A percentile compares a stretch with the other conserved stretches of the same genome.
Conservation (phyloP, 1,140 invertebrate species). For the Hyles euphorbiae region DNA sequence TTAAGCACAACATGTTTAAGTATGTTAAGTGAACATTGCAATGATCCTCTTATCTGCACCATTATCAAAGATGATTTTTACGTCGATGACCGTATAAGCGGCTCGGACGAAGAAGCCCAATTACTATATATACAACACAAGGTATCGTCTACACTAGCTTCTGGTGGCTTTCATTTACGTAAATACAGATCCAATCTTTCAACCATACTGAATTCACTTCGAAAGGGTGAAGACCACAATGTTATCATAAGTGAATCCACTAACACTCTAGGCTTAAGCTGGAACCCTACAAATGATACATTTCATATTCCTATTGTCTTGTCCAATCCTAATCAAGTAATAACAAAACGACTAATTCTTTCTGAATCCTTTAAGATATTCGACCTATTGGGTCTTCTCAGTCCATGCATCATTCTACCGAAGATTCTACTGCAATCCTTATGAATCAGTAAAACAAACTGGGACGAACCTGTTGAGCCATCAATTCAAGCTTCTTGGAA, state of each 20-base stretch:
- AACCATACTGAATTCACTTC: not conserved
- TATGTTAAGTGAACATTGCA: too few relatives aligned
- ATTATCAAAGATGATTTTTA: too few relatives aligned
- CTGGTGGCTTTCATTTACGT: too few relatives aligned
- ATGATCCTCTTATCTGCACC: too few relatives aligned
- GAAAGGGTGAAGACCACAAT: slow-evolving; percentile 2
- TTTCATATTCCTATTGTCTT: slow-evolving; percentile 16
- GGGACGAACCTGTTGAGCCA: slow-evolving; percentile 14
- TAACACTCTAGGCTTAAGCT: slow-evolving; percentile 22
- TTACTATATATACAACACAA: too few relatives aligned
- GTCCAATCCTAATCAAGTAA: slow-evolving; percentile 1
- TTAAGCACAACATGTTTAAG: too few relatives aligned
- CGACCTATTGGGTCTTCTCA: too few relatives aligned
- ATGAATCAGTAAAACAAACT: slow-evolving; percentile 11
- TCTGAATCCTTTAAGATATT: too few relatives aligned
- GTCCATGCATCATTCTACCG: slow-evolving; percentile 12
- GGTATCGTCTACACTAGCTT: too few relatives aligned
- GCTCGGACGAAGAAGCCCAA: too few relatives aligned
- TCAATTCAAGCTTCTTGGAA: slow-evolving; percentile 11
- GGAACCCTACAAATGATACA: slow-evolving; percentile 14
- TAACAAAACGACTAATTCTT: slow-evolving; percentile 21
- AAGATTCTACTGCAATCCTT: slow-evolving; percentile 22
- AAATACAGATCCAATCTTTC: not conserved
- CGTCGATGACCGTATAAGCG: too few relatives aligned
- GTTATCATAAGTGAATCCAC: slow-evolving; percentile 4